These are phyloP conservation scores for Cataglyphis cursor DNA, from an alignment of 2,888 invertebrate species.

Conservation along the genomic window DNA sequence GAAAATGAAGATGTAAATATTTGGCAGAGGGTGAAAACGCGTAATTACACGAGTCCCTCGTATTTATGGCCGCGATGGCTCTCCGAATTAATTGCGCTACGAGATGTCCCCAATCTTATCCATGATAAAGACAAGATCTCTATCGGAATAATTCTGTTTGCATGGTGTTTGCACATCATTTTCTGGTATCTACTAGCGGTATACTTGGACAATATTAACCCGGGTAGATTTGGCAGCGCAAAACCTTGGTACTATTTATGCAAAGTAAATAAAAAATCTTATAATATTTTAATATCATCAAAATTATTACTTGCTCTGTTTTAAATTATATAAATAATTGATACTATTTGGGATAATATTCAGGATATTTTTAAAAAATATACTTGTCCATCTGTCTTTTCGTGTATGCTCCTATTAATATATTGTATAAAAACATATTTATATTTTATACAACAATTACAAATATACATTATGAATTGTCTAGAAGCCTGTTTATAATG, in stretches of 20 bases:
- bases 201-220: conserved; percentile 68
- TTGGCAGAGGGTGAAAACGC: background rate
- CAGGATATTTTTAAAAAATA: background rate
- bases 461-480: background rate
- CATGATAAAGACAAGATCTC: conserved; percentile 43
- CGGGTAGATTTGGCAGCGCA: conserved; percentile 65
- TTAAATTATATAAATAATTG: background rate
- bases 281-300: conserved; percentile 16
- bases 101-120: conserved; percentile 17
- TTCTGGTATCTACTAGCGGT: conserved; percentile 65
- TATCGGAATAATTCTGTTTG: conserved; percentile 52
- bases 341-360: background rate
- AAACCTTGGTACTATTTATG: conserved; percentile 68
- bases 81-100: conserved; percentile 25
- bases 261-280: conserved; percentile 50
- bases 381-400: background rate
- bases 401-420: background rate
- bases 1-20: conserved; percentile 8
- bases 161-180: conserved; percentile 66
- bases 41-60: background rate
- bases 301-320: background rate
- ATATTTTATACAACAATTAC: background rate
- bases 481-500: conserved; percentile 25
- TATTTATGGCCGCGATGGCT: conserved; percentile 41
- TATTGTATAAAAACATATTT: background rate